A percentile compares a stretch with the other conserved stretches of the same genome.
Evolutionary conservation across 35 echinoderm and acorn worm genomes (phyloP).

Genomic region (Eucidaris tribuloides): DNA sequence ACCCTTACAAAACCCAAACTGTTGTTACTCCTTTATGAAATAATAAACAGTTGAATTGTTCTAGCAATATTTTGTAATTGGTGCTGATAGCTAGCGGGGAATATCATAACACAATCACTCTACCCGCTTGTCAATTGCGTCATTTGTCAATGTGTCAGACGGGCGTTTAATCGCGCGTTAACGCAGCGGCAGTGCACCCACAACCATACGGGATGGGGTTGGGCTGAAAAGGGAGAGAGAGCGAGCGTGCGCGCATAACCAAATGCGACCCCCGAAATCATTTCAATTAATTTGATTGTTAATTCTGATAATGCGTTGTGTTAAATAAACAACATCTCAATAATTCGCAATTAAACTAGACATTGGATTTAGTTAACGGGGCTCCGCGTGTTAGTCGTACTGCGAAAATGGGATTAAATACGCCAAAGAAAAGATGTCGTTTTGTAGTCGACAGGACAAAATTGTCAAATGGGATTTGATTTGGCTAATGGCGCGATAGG

Average conservation of each 20-base stretch:
- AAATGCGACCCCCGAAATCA: constrained; percentile 1
- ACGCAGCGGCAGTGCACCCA: not conserved
- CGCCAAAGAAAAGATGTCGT: not conserved
- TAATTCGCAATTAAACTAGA: constrained; percentile 8
- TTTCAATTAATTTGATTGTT: constrained; percentile 40
- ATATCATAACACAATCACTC: constrained; percentile 11
- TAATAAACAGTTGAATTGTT: not conserved
- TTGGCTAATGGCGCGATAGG: constrained; percentile 13
- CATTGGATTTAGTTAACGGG: constrained; percentile 14
- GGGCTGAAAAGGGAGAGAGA: constrained; percentile 9
- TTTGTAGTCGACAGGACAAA: constrained; percentile 4
- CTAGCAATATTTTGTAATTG: constrained; percentile 18
- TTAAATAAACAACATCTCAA: constrained; percentile 36
- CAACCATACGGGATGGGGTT: not conserved
- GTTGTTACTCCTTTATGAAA: not conserved
- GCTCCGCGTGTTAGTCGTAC: not conserved
- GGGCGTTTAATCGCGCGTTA: constrained; percentile 4
- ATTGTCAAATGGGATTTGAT: not conserved
- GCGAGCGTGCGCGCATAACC: not conserved
- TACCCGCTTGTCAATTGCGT: no score
- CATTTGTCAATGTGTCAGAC: constrained; percentile 13
- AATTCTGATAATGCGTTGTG: constrained; percentile 31
- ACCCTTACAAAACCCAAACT: not conserved
- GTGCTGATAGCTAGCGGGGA: constrained; percentile 24
- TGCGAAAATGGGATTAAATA: constrained; percentile 6